These are phyloP conservation scores for Synergus gifuensis DNA, from an alignment of 2,888 invertebrate species.

Conservation along the genomic window DNA sequence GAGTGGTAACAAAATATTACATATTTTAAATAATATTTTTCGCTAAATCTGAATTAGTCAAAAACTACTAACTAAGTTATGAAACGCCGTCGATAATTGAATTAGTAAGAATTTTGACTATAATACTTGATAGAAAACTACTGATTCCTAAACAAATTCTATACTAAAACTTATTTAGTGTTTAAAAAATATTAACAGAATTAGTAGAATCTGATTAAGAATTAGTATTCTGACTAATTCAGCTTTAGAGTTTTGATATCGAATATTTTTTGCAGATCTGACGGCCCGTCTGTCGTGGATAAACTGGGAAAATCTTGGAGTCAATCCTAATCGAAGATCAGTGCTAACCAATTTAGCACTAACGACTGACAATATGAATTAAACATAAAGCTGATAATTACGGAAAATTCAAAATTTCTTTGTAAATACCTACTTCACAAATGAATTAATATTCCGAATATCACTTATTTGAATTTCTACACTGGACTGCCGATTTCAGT, in stretches of 20 bases:
- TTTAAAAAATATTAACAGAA: no score
- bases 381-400: constrained; percentile 44
- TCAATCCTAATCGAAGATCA: constrained; percentile 92
- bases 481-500: no score
- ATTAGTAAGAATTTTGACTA: no score
- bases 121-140: no score
- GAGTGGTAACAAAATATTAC: constrained; percentile 85
- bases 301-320: constrained; percentile 98
- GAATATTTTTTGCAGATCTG: constrained; percentile 84
- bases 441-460: constrained; percentile 48
- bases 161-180: no score
- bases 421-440: constrained; percentile 48
- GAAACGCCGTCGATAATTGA: no score
- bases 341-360: constrained; percentile 89
- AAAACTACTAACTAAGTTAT: no score
- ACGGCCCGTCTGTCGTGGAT: constrained; percentile 99
- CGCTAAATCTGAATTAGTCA: no score
- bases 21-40: not conserved
- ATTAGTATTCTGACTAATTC: no score
- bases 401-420: constrained; percentile 42
- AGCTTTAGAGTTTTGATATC: not conserved
- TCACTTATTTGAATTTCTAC: constrained; percentile 49
- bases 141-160: no score
- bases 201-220: no score
- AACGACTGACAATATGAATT: constrained; percentile 83